A percentile compares a stretch with the other conserved stretches of the same genome.
These are phyloP conservation scores for Bombyx mandarina DNA, from an alignment of 1,140 invertebrate species.

Conservation along the genomic window DNA sequence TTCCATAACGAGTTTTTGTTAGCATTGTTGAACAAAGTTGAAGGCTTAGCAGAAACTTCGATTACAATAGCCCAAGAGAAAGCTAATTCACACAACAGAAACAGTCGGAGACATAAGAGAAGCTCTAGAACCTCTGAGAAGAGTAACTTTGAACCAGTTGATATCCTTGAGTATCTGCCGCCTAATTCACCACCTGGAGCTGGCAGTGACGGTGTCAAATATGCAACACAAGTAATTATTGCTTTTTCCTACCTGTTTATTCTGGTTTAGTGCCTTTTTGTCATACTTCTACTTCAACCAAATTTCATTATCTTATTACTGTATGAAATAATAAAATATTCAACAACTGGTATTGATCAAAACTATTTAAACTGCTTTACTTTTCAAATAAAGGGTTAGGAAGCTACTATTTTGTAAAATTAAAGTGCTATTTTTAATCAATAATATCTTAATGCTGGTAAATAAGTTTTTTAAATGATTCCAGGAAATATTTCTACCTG, in stretches of 20 bases:
- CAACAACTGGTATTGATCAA: no score
- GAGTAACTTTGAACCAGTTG: slow-evolving; percentile 75
- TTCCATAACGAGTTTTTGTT: slow-evolving; percentile 88
- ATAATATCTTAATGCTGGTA: no score
- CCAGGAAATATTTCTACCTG: slow-evolving; percentile 81
- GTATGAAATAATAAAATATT: no score
- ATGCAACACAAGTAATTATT: slow-evolving; percentile 53
- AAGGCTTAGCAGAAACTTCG: slow-evolving; percentile 74
- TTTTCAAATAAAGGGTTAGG: no score
- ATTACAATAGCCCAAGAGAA: slow-evolving; percentile 70
- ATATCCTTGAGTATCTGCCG: slow-evolving; percentile 70
- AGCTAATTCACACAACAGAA: slow-evolving; percentile 65
- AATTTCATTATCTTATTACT: no score
- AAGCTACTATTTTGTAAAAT: no score
- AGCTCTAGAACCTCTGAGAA: slow-evolving; percentile 75
- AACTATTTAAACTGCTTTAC: no score
- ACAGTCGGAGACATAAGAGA: slow-evolving; percentile 72
- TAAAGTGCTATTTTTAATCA: no score
- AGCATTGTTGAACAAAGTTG: slow-evolving; percentile 82
- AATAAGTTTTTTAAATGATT: slow-evolving; percentile 22
- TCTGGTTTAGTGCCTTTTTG: no score
- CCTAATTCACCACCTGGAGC: slow-evolving; percentile 55
- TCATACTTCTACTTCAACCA: no score
- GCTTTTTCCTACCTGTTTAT: no score
- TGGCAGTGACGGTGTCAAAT: slow-evolving; percentile 54